Evolutionary conservation across 2,797 vertebrate species (phyloP), one percentile per base, ranked within the genome.

Genomic region (Halcyon chelicuti): DNA sequence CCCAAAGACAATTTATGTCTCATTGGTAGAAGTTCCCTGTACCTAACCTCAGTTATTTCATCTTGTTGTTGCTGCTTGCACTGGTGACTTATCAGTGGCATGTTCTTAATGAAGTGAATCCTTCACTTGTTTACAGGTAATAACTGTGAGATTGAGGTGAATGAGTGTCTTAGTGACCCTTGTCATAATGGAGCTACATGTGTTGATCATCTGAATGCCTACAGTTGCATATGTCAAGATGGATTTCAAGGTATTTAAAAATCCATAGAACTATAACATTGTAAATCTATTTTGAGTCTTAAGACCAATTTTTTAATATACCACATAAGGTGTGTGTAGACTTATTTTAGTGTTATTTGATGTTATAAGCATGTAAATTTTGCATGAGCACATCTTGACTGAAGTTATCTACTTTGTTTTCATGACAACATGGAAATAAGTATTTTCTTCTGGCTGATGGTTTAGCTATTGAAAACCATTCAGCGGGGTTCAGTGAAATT

Each of bases 101-200:
- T 44, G 25, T 91, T 93, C 81, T 78, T 89, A 88, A 95, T 94
- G 33, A 97, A 97, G 63, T 94, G 33, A 92, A 75, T 86, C 21
- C 42, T 96, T 90, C 55, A 61, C 51, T 94, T 96, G 46, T 98
- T 97, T 94, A 58, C 93, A 99, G 98, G 98, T 96, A 96, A 97
- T 96, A 98, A 98, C 88, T 99, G 98, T 87, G 98, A 99, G 95
- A 98, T 97, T 95, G 98, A 99, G 96, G 98, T 98, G 86, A 97
- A 98, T 88, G 98, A 99, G 95, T 99, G 98, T 91, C 97, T 98
- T 35, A 99, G 98, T 93, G 97, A 96, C 82, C 98, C 98, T 81
- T 98, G 98, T 96, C 96, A 54, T 94, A 98, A 98, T 17, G 98
- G 98, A 85, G 98, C 97, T 57, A 97, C 96, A 73, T 99, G 98